Percentiles rank a stretch among this genome's conserved stretches.
phyloP scores from a whole-genome alignment of 1,140 invertebrate genomes.

The Littorina saxatilis region DNA sequence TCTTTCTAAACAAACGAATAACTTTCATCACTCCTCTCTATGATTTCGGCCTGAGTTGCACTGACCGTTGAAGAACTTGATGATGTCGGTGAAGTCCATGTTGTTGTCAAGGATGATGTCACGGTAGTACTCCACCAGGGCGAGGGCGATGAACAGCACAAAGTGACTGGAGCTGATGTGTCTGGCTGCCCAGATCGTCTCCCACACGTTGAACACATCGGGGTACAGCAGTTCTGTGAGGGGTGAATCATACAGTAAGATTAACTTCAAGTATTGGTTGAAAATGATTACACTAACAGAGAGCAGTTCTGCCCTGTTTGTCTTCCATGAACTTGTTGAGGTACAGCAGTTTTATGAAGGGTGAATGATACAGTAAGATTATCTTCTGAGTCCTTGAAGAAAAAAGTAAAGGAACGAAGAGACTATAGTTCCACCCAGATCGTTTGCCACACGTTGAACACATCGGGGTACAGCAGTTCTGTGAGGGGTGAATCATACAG shows the following conservation, averaged over 20 bases:
- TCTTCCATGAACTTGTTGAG: too few species aligned
- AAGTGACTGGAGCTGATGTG: conserved; percentile 91
- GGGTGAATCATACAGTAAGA: neutral
- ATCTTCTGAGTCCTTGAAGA: too few species aligned
- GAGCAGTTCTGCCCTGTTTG: too few species aligned
- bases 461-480: conserved; percentile 93
- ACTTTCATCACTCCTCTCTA: too few species aligned
- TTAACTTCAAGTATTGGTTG: too few species aligned
- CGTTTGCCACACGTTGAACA: conserved; percentile 95
- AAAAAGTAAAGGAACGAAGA: too few species aligned
- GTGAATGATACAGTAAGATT: too few species aligned
- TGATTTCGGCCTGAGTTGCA: neutral
- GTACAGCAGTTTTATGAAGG: too few species aligned
- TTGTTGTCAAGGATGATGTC: conserved; percentile 95
- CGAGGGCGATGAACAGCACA: conserved; percentile 94
- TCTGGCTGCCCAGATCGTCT: conserved; percentile 95
- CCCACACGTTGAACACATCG: conserved; percentile 95
- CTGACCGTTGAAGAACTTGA: conserved; percentile 97
- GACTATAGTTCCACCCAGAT: conserved; percentile 93
- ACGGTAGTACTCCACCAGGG: conserved; percentile 92
- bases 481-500: conserved; percentile 15
- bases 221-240: conserved; percentile 89
- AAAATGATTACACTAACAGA: too few species aligned
- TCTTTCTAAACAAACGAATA: too few species aligned
- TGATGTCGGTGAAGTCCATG: conserved; percentile 98